phyloP scores from a whole-genome alignment of 2,888 invertebrate species.

The Pyrrhosoma nymphula region DNA sequence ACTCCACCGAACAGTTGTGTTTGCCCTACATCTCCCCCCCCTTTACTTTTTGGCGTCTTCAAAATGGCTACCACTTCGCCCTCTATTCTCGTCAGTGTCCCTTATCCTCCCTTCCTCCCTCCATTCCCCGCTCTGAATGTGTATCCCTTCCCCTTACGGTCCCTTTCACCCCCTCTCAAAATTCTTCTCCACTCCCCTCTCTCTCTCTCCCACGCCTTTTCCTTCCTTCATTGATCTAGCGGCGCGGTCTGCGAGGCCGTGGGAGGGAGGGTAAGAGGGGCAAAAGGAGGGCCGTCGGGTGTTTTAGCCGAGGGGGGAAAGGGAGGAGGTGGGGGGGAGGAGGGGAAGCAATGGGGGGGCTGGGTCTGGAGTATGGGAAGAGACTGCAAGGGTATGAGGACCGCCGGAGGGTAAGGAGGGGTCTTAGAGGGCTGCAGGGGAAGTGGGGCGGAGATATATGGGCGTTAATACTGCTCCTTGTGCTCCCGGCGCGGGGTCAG shows the following conservation, averaged over 20 bases:
- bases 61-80: conserved; percentile 33
- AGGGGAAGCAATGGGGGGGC: background rate
- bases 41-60: background rate
- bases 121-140: background rate
- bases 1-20: conserved; percentile 17
- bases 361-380: background rate
- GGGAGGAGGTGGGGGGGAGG: background rate
- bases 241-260: conserved; percentile 30
- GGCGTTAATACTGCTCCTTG: background rate
- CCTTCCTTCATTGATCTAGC: conserved; percentile 65
- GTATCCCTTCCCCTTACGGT: background rate
- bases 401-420: background rate
- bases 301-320: background rate
- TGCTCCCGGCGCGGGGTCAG: conserved; percentile 26
- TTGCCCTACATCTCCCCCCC: conserved; percentile 47
- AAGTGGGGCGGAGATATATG: background rate
- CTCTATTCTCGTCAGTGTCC: conserved; percentile 33
- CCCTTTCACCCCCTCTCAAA: background rate
- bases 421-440: too few relatives aligned
- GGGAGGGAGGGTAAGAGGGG: background rate
- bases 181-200: background rate
- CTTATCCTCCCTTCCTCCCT: conserved; percentile 19
- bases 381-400: background rate
- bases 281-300: background rate
- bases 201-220: conserved; percentile 37